These are phyloP conservation scores for Madoqua kirkii DNA, from an alignment of 2,113 vertebrate genomes.

Conservation along the genomic window DNA sequence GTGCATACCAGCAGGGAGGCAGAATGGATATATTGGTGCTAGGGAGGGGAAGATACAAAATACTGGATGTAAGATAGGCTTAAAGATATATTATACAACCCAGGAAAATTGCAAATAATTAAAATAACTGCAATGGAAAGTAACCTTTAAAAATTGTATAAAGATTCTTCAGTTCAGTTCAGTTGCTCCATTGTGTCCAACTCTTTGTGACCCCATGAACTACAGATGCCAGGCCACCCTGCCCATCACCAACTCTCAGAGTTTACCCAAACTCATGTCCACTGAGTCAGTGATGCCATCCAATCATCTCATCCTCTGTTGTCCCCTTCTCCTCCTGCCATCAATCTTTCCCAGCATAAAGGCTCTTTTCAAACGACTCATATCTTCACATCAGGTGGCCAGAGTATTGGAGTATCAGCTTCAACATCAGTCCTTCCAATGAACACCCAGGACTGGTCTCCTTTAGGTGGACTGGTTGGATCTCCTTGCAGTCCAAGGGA, in stretches of 20 bases:
- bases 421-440: background rate
- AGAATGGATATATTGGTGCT: background rate
- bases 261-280: background rate
- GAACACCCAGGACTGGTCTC: background rate
- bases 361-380: background rate
- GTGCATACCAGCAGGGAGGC: background rate
- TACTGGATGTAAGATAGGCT: background rate
- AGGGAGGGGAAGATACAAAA: background rate
- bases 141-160: background rate
- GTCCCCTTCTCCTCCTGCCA: background rate
- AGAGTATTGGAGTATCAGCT: background rate
- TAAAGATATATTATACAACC: background rate
- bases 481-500: background rate
- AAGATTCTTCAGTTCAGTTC: background rate
- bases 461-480: background rate
- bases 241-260: background rate
- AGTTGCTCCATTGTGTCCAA: accelerated
- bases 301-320: background rate
- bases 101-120: background rate
- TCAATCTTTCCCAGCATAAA: background rate
- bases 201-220: background rate
- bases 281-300: background rate
- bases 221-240: accelerated
- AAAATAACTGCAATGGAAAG: background rate
- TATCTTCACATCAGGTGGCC: background rate